These are phyloP conservation scores for Rhinogobius similis DNA, from an alignment of 2,113 vertebrate genomes.

Conservation along the genomic window DNA sequence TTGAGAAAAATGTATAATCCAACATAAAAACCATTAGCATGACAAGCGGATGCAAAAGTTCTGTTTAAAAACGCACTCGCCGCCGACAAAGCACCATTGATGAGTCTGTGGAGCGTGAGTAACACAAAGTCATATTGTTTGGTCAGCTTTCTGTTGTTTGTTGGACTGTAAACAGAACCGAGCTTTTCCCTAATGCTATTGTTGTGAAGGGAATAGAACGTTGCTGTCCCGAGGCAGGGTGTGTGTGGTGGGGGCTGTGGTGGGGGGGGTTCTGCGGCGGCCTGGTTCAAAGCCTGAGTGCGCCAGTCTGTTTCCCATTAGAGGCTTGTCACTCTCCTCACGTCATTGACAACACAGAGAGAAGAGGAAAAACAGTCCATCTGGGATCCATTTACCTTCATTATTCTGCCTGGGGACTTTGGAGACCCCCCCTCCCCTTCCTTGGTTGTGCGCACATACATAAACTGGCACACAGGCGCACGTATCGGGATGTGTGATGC, in stretches of 20 bases:
- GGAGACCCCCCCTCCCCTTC: conserved; percentile 55
- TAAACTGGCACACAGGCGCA: conserved; percentile 18
- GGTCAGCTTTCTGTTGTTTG: conserved; percentile 40
- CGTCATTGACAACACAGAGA: conserved; percentile 78
- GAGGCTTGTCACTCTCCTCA: conserved; percentile 80
- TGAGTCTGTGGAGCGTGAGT: conserved; percentile 29
- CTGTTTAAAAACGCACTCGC: conserved; percentile 26
- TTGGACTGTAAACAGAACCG: conserved; percentile 39
- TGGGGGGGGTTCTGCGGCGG: conserved; percentile 36
- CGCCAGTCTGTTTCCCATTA: conserved; percentile 78
- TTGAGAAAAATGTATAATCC: background rate
- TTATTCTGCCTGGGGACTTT: conserved; percentile 76
- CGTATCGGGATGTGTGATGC: conserved; percentile 42
- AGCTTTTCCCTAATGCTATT: conserved; percentile 47
- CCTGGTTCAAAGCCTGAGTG: conserved; percentile 72
- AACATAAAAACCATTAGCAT: conserved; percentile 17
- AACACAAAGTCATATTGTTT: conserved; percentile 46
- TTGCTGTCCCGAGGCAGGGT: conserved; percentile 22
- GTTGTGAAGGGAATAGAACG: conserved; percentile 41
- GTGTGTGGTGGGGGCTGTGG: background rate
- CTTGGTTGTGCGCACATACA: conserved; percentile 21
- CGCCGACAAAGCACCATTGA: conserved; percentile 48
- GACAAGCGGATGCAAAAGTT: conserved; percentile 37
- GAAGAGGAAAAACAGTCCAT: conserved; percentile 75
- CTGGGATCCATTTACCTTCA: conserved; percentile 84